Percentiles rank a stretch among this genome's conserved stretches.
phyloP scores from a whole-genome alignment of 2,888 invertebrate species.

The Acleris laterana region DNA sequence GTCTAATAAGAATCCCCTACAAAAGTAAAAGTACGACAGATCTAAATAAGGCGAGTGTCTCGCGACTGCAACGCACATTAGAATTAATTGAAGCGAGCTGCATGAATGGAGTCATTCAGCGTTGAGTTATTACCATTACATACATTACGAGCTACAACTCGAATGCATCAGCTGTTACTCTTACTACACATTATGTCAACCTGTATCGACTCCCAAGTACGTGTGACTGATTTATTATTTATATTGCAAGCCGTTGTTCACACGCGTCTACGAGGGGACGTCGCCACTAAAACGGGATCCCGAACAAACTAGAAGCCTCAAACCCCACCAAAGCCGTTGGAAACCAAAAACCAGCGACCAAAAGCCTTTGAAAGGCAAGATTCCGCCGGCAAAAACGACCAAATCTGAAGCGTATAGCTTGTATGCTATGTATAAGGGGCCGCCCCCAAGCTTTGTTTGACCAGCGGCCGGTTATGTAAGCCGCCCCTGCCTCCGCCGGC shows the following conservation, averaged over 20 bases:
- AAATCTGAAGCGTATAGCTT: slow-evolving; percentile 3
- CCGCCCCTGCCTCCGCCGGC: slow-evolving; percentile 11
- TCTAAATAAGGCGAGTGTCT: slow-evolving; percentile 15
- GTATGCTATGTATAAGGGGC: slow-evolving; percentile 6
- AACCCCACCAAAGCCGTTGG: slow-evolving; percentile 6
- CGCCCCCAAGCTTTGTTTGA: slow-evolving; percentile 18
- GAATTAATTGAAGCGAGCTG: slow-evolving; percentile 24
- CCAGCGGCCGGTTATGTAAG: slow-evolving; percentile 13
- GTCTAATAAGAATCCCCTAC: slow-evolving; percentile 1
- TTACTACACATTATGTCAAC: slow-evolving; percentile 17
- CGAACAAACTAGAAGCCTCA: neutral
- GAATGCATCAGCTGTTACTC: slow-evolving; percentile 21
- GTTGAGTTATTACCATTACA: slow-evolving; percentile 29
- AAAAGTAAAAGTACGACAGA: slow-evolving; percentile 30
- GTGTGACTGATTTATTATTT: slow-evolving; percentile 26
- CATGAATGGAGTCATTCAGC: slow-evolving; percentile 33
- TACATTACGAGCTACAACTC: slow-evolving; percentile 9
- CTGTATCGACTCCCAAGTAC: slow-evolving; percentile 9
- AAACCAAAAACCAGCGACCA: slow-evolving; percentile 12
- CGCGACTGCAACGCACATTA: slow-evolving; percentile 15
- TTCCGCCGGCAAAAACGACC: slow-evolving; percentile 9
- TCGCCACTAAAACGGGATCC: slow-evolving; percentile 11
- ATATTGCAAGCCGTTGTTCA: slow-evolving; percentile 20
- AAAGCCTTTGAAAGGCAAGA: slow-evolving; percentile 25
- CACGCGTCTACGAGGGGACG: slow-evolving; percentile 18